These are phyloP conservation scores for Albula glossodonta DNA, from an alignment of 2,113 vertebrate genomes.

Conservation along the genomic window DNA sequence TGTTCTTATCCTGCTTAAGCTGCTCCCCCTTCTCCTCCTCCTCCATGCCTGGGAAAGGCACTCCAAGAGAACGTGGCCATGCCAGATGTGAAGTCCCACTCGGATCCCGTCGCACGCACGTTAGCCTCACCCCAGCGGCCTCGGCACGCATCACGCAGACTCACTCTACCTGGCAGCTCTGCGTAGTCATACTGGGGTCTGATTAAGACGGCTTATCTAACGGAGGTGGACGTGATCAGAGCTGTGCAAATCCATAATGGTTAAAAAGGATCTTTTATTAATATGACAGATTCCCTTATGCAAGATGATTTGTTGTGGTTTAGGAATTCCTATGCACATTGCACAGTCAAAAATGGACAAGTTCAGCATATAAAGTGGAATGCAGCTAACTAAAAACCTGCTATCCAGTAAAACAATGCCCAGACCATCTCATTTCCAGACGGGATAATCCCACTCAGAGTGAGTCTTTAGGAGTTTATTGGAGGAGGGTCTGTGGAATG, in stretches of 20 bases:
- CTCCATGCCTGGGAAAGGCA: not conserved
- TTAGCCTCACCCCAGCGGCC: not conserved
- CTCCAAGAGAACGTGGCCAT: not conserved
- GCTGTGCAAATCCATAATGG: not conserved
- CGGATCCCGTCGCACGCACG: not conserved
- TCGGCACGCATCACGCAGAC: not conserved
- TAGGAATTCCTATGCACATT: not conserved
- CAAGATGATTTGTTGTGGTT: not conserved
- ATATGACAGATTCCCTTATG: not conserved
- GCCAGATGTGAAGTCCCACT: not conserved
- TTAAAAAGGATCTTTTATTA: not conserved
- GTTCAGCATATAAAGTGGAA: not conserved
- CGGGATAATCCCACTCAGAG: not conserved
- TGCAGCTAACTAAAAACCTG: not conserved
- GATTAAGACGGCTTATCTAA: not conserved
- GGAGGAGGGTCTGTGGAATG: no score
- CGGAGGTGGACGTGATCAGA: not conserved
- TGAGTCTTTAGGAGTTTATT: not conserved
- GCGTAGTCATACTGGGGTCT: not conserved
- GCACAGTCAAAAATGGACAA: not conserved
- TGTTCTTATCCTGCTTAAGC: not conserved
- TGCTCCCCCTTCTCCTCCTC: not conserved
- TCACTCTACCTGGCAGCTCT: not conserved
- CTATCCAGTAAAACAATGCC: not conserved
- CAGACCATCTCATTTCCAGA: not conserved